Conservation (phyloP, 1,140 invertebrate genomes). For the Drosophila neocordata region DNA sequence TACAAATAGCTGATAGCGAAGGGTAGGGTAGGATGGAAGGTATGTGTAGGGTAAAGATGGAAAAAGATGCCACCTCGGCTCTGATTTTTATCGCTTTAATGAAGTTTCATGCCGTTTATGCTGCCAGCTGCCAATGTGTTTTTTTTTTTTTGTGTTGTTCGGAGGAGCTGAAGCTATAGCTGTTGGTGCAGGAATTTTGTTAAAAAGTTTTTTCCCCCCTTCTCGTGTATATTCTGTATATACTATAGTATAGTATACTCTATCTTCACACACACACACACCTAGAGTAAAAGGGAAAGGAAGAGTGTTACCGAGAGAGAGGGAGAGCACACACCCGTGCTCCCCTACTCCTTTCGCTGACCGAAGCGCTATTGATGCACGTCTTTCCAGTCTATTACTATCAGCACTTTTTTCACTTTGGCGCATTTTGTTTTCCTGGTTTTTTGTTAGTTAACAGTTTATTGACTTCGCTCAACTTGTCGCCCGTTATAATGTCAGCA, state of each 20-base stretch:
- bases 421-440: slow-evolving; percentile 49
- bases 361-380: slow-evolving; percentile 65
- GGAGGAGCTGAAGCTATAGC: slow-evolving; percentile 24
- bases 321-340: too few species aligned
- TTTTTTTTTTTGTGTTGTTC: slow-evolving; percentile 17
- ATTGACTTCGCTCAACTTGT: slow-evolving; percentile 79
- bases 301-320: too few species aligned
- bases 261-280: neutral
- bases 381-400: slow-evolving; percentile 77
- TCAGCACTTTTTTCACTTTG: slow-evolving; percentile 74
- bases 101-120: slow-evolving; percentile 61
- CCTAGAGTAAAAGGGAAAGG: neutral
- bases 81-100: slow-evolving; percentile 68
- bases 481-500: slow-evolving; percentile 79
- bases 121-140: slow-evolving; percentile 56
- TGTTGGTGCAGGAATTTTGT: slow-evolving; percentile 57
- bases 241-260: neutral
- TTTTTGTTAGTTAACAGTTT: slow-evolving; percentile 72
- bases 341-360: slow-evolving; percentile 13
- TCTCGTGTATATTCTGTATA: slow-evolving; percentile 26
- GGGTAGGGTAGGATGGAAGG: slow-evolving; percentile 2
- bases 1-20: neutral
- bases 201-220: slow-evolving; percentile 56
- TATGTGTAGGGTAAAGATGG: neutral
- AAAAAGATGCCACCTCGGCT: slow-evolving; percentile 39